These are phyloP conservation scores for Hylaeus volcanicus DNA, from an alignment of 1,140 invertebrate genomes.

Conservation along the genomic window DNA sequence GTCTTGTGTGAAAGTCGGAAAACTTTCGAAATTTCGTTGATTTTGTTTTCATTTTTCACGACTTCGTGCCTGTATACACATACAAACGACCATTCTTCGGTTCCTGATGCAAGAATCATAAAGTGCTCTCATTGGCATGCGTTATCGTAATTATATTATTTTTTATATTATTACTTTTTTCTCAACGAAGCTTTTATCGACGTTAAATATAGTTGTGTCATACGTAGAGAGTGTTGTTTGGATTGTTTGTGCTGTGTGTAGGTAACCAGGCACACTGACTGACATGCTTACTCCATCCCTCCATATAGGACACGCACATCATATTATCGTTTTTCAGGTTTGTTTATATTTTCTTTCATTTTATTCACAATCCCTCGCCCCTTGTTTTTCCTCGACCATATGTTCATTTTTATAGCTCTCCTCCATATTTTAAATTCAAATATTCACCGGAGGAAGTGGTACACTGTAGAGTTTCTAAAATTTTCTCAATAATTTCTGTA, in stretches of 20 bases:
- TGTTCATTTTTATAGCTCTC: background rate
- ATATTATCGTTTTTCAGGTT: constrained; percentile 76
- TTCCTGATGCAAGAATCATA: background rate
- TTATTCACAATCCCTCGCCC: constrained; percentile 49
- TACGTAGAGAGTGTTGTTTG: constrained; percentile 75
- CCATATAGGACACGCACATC: constrained; percentile 74
- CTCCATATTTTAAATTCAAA: background rate
- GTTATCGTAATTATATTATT: constrained; percentile 15
- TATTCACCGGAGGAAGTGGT: background rate
- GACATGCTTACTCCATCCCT: constrained; percentile 75
- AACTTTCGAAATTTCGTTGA: too few species aligned
- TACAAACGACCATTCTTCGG: background rate
- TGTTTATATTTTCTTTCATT: constrained; percentile 70
- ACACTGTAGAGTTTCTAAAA: background rate
- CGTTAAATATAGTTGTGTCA: constrained; percentile 36
- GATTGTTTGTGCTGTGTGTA: constrained; percentile 78
- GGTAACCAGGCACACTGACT: constrained; percentile 78
- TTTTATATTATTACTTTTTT: constrained; percentile 18
- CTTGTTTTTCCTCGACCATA: constrained; percentile 6
- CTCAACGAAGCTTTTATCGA: background rate
- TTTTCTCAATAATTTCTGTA: too few species aligned
- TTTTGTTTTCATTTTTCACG: too few species aligned
- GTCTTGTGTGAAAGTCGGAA: too few species aligned
- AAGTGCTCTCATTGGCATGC: constrained; percentile 35
- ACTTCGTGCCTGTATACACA: too few species aligned